These are phyloP conservation scores for Periplaneta americana DNA, from an alignment of 1,140 invertebrate genomes.

Conservation along the genomic window DNA sequence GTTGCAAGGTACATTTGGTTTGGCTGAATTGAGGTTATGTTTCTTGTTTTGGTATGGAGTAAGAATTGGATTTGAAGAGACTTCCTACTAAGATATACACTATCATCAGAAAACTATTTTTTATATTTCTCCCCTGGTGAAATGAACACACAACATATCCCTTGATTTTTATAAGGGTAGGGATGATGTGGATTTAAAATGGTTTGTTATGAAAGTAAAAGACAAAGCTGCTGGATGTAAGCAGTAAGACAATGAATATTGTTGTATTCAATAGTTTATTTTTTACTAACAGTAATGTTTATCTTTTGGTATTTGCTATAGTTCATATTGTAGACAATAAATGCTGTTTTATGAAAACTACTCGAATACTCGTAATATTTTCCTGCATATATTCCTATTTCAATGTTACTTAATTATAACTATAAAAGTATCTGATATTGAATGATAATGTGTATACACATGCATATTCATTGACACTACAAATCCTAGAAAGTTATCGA, in stretches of 20 bases:
- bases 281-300: background rate
- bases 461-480: too few relatives aligned
- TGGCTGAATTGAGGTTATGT: too few relatives aligned
- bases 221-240: background rate
- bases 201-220: background rate
- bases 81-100: background rate
- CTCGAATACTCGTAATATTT: too few relatives aligned
- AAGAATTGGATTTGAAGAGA: background rate
- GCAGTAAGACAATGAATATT: background rate
- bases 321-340: background rate
- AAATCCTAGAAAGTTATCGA: too few relatives aligned
- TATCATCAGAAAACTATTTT: too few relatives aligned
- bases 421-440: too few relatives aligned
- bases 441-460: too few relatives aligned
- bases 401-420: too few relatives aligned
- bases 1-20: background rate
- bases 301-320: background rate
- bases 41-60: background rate
- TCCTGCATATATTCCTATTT: too few relatives aligned
- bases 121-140: background rate
- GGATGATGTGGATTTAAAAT: background rate
- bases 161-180: background rate
- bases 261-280: background rate
- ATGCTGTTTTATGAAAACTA: background rate
- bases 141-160: background rate